phyloP scores from a whole-genome alignment of 2,113 vertebrate species.

The Cariama cristata region DNA sequence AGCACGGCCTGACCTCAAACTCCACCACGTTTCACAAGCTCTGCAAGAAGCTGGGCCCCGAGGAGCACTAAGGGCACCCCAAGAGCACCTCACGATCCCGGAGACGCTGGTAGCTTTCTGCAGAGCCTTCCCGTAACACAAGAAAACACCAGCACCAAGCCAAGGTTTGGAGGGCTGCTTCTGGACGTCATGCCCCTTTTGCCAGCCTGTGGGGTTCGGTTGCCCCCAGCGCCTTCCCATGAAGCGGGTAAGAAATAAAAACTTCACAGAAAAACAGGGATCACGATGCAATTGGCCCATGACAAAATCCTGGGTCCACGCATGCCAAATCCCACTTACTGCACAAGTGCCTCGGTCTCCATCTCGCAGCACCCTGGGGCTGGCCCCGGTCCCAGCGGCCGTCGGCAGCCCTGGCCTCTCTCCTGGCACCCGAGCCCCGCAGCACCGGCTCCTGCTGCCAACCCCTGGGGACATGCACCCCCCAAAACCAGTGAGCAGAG shows the following conservation, averaged over 20 bases:
- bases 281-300: fast-evolving
- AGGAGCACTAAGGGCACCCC: background rate
- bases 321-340: background rate
- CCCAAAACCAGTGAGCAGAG: background rate
- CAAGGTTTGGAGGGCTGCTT: background rate
- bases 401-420: background rate
- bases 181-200: background rate
- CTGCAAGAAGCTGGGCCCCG: fast-evolving
- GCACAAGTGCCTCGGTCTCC: background rate
- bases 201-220: background rate
- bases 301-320: background rate
- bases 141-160: background rate
- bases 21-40: fast-evolving
- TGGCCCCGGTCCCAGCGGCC: background rate
- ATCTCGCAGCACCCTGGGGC: too few relatives aligned
- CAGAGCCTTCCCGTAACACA: background rate
- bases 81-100: fast-evolving
- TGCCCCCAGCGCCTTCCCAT: fast-evolving
- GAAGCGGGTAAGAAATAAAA: background rate
- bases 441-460: background rate
- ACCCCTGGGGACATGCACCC: background rate
- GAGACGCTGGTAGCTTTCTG: background rate
- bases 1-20: background rate
- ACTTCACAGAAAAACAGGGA: background rate
- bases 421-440: fast-evolving